These are phyloP conservation scores for Rattus rattus DNA, from an alignment of 2,113 vertebrate species.

Conservation along the genomic window DNA sequence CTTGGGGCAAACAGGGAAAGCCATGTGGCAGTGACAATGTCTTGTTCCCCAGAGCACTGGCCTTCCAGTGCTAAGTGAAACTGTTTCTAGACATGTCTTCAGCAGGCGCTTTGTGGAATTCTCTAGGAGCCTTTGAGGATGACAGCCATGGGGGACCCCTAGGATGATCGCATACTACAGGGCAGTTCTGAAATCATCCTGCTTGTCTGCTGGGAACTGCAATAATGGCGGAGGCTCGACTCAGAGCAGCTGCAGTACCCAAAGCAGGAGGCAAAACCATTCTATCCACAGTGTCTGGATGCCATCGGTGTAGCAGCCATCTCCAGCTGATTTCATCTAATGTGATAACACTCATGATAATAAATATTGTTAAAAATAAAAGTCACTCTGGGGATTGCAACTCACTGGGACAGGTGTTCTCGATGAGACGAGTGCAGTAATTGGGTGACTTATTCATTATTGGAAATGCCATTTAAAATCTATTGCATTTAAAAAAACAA, in stretches of 20 bases:
- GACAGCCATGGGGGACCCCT: neutral
- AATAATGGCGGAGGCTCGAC: neutral
- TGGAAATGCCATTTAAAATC: conserved; percentile 84
- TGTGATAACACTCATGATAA: conserved; percentile 73
- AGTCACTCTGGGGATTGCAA: conserved; percentile 78
- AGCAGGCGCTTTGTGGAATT: neutral
- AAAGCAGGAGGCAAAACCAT: neutral
- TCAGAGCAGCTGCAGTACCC: neutral
- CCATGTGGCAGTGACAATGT: neutral
- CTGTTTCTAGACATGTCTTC: neutral
- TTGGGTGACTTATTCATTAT: conserved; percentile 85
- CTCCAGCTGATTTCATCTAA: conserved; percentile 66
- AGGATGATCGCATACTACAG: neutral
- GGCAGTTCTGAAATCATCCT: neutral
- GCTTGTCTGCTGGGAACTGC: accelerated
- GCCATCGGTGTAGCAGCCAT: neutral
- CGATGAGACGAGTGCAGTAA: conserved; percentile 73
- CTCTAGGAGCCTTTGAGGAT: neutral
- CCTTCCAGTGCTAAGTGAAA: neutral
- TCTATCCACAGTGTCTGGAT: neutral
- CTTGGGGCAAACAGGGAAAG: neutral
- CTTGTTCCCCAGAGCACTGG: neutral
- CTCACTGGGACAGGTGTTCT: conserved; percentile 82
- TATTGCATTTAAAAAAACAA: conserved; percentile 81
- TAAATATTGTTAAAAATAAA: conserved; percentile 84